Evolutionary conservation across 2,797 vertebrate species (phyloP), one percentile per base, ranked within the genome.

Genomic region (Sebastes matsubarae): DNA sequence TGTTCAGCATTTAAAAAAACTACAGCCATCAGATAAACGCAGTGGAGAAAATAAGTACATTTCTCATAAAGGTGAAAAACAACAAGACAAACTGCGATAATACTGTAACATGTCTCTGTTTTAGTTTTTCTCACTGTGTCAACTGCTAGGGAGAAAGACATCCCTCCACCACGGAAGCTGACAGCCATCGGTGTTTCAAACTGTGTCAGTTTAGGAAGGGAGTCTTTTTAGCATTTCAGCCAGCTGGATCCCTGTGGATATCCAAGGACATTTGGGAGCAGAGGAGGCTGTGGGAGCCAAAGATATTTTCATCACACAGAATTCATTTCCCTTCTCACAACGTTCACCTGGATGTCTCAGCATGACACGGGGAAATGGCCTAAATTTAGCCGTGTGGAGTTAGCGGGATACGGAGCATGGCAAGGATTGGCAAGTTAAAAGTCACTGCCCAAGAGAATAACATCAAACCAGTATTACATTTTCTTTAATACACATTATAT

Each of bases 301-400:
- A 81, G 58, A 80, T 89, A 83, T 87, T 87, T 87, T 84, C 82
- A 88, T 84, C 85, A 73, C 75, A 86, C 69, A 64, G 78, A 87
- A 77, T 85, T 86, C 12, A 88, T 86, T 89, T 90, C 73, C 83
- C 57, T 65, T 84, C 22, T 59, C 52, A 29, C 79, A 67, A 30
- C 50, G 8, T 81, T 92, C 88, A 92, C 79, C 88, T 85, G 80
- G 80, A 85, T 29, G 79, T 69, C 89, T 85, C 85, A 73, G 79
- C 52, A 65, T 75, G 87, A 84, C 65, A 83, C 27, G 34, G 70
- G 74, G 50, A 90, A 88, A 79, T 27, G 27, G 24, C 32, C 77
- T 88, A 87, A 74, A 84, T 84, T 73, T 88, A 86, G 80, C 71
- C 58, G 7, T 2, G 58, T 6, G 27, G 64, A 79, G 75, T 55